phyloP scores from a whole-genome alignment of 2,113 vertebrate species.

The Gracilinanus agilis region DNA sequence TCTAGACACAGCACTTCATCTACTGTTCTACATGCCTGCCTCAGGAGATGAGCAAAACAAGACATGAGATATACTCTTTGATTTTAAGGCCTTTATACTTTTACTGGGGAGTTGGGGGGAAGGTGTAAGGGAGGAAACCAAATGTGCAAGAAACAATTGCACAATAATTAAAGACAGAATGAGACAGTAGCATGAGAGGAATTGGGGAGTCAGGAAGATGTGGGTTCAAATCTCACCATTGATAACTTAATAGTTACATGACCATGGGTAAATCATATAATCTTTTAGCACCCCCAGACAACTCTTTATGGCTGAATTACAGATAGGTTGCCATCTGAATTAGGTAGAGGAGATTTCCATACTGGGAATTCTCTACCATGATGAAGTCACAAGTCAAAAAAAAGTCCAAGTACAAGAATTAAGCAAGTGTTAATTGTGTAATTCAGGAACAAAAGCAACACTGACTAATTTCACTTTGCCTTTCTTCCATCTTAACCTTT shows the following conservation, averaged over 20 bases:
- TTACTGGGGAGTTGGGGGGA: not conserved
- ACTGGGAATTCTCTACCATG: not conserved
- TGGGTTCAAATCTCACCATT: not conserved
- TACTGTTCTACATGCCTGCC: too few relatives aligned
- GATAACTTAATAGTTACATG: not conserved
- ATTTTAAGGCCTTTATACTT: not conserved
- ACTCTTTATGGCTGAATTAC: conserved; percentile 12
- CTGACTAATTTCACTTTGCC: not conserved
- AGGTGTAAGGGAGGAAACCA: not conserved
- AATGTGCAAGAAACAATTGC: not conserved
- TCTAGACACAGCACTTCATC: too few relatives aligned
- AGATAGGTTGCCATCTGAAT: not conserved
- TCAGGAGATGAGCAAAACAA: too few relatives aligned
- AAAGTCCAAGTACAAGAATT: not conserved
- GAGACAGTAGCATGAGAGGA: not conserved
- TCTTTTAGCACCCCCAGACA: not conserved
- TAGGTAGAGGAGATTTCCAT: not conserved
- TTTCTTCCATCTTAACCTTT: not conserved
- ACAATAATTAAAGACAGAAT: not conserved
- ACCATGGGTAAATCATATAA: not conserved
- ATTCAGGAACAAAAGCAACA: not conserved
- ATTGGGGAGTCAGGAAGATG: not conserved
- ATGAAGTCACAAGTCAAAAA: not conserved
- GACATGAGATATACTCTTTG: too few relatives aligned
- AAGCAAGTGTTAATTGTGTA: conserved; percentile 21